These are phyloP conservation scores for Drosophila watanabei DNA, from an alignment of 1,140 invertebrate species.

Conservation along the genomic window DNA sequence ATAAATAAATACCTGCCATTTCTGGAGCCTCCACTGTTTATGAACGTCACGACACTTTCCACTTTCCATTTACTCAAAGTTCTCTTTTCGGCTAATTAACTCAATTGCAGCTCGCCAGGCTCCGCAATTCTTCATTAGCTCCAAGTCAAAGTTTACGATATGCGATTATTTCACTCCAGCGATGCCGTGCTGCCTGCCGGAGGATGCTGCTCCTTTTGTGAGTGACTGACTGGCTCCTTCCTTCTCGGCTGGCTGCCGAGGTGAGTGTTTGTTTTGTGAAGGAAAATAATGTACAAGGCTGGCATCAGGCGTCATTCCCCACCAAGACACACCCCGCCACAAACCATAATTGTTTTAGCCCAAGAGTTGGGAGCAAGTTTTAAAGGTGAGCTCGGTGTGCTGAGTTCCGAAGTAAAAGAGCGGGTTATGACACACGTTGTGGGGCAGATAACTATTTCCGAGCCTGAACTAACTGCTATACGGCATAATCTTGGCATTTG, in stretches of 20 bases:
- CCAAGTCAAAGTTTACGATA: conserved; percentile 58
- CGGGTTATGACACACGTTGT: conserved; percentile 32
- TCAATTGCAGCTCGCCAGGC: conserved; percentile 39
- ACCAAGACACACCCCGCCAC: conserved; percentile 3
- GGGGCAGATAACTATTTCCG: conserved; percentile 39
- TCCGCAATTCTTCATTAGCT: conserved; percentile 54
- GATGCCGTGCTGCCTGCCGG: conserved; percentile 26
- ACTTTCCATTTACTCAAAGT: conserved; percentile 30
- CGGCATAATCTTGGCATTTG: conserved; percentile 45
- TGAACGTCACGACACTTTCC: conserved; percentile 31
- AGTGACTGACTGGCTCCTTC: conserved; percentile 21
- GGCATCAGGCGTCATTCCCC: background rate
- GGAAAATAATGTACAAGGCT: conserved; percentile 59
- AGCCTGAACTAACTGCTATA: conserved; percentile 36
- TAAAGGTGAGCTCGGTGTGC: conserved; percentile 26
- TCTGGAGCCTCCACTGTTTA: conserved; percentile 5
- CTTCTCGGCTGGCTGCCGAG: conserved; percentile 29
- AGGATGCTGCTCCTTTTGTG: conserved; percentile 40
- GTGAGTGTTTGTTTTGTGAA: conserved; percentile 66
- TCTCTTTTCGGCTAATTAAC: conserved; percentile 48
- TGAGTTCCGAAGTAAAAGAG: background rate
- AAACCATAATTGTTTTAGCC: conserved; percentile 44
- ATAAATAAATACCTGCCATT: conserved; percentile 20
- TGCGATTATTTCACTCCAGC: conserved; percentile 64
- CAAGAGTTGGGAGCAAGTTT: conserved; percentile 29